Conservation (phyloP, 2,797 vertebrate species). For the Acanthurus lineatus region DNA sequence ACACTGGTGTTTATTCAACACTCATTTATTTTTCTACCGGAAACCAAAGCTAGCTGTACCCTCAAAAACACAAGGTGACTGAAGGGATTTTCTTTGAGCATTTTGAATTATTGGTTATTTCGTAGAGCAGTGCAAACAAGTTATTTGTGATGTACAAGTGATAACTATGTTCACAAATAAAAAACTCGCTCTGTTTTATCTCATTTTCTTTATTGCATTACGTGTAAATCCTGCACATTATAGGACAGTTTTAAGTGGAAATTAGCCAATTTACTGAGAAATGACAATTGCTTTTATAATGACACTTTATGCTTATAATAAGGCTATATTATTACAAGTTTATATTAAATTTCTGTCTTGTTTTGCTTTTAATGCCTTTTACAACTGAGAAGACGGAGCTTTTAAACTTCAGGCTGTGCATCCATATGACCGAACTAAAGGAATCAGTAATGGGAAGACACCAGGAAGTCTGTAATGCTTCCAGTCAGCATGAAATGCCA, state of each 20-base stretch:
- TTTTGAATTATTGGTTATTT: slow-evolving; percentile 45
- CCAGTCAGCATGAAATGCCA: slow-evolving; percentile 79
- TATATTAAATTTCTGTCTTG: slow-evolving; percentile 42
- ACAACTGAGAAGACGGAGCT: slow-evolving; percentile 54
- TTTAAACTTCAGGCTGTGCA: slow-evolving; percentile 69
- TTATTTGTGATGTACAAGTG: not conserved
- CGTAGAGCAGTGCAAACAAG: slow-evolving; percentile 20
- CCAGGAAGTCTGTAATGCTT: slow-evolving; percentile 77
- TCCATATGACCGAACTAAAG: slow-evolving; percentile 70
- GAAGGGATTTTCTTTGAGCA: slow-evolving; percentile 58
- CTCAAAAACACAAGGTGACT: slow-evolving; percentile 74
- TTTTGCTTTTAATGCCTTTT: slow-evolving; percentile 54
- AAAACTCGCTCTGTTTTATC: not conserved
- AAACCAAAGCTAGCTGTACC: slow-evolving; percentile 69
- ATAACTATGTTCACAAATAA: slow-evolving; percentile 29
- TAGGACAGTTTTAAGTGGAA: slow-evolving; percentile 22
- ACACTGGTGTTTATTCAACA: slow-evolving; percentile 84
- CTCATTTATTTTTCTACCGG: slow-evolving; percentile 85
- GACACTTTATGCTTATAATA: slow-evolving; percentile 26
- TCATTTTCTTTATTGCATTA: slow-evolving; percentile 38
- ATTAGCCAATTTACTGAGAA: slow-evolving; percentile 49
- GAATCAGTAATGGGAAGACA: slow-evolving; percentile 75
- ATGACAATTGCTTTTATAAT: slow-evolving; percentile 39
- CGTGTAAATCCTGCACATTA: slow-evolving; percentile 16
- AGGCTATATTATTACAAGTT: slow-evolving; percentile 26